Percentiles rank a stretch among this genome's conserved stretches.
These are phyloP conservation scores for Fabriciana adippe DNA, from an alignment of 2,888 invertebrate genomes.

Conservation along the genomic window DNA sequence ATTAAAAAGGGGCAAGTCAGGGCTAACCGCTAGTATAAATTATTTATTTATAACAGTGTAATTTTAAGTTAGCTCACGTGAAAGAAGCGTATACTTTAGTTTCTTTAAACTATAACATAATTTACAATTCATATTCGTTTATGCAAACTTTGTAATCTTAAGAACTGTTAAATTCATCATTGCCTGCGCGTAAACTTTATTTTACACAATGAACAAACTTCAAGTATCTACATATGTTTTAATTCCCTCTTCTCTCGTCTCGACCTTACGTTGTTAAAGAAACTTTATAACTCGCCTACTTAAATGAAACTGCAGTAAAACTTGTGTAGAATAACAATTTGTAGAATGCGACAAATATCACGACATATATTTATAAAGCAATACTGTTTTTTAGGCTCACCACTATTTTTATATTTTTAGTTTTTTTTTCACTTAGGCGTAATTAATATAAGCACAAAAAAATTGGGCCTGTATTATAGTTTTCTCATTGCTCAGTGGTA, in stretches of 20 bases:
- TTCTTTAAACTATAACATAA: too few species aligned
- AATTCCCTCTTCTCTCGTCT: slow-evolving; percentile 15
- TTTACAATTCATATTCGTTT: not conserved
- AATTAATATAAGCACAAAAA: too few species aligned
- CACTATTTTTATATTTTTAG: too few species aligned
- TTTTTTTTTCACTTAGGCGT: too few species aligned
- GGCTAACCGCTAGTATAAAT: too few species aligned
- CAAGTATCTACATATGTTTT: slow-evolving; percentile 19
- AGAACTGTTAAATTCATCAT: slow-evolving; percentile 9
- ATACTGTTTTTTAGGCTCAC: too few species aligned
- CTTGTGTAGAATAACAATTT: slow-evolving; percentile 22
- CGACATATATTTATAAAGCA: not conserved
- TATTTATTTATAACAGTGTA: too few species aligned
- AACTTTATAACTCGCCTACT: slow-evolving; percentile 23
- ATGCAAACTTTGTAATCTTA: not conserved
- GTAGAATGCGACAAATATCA: not conserved
- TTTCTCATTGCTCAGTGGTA: too few species aligned
- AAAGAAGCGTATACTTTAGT: too few species aligned
- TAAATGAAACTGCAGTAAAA: slow-evolving; percentile 25
- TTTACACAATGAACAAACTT: slow-evolving; percentile 3
- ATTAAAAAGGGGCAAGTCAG: too few species aligned
- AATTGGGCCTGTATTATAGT: too few species aligned
- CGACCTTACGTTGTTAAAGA: slow-evolving; percentile 21
- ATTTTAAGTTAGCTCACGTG: too few species aligned
- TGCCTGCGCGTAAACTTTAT: slow-evolving; percentile 2